Base-by-base conservation (phyloP, 2,797 vertebrate genomes). In the Hydrophis major region DNA sequence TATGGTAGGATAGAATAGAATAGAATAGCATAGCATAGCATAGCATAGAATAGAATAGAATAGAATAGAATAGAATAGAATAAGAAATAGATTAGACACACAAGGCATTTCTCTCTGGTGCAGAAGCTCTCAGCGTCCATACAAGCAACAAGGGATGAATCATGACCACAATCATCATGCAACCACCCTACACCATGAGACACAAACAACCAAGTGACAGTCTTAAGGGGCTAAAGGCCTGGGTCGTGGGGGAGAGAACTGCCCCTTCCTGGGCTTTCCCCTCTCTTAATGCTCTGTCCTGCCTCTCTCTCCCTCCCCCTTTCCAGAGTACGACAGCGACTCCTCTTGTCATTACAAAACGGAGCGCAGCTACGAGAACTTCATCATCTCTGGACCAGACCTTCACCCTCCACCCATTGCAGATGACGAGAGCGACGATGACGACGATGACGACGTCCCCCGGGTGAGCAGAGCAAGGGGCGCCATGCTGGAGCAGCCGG, bases 341-440 rank as follows among this genome's bases (percentile, higher is more conserved):
- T 98, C 98, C 2, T 99, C 99, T 3, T 99, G 99, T 95, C 98
- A 98, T 96, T 99, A 99, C 91, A 99, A 99, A 97, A 98, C 99
- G 74, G 99, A 99, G 92, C 97, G 99, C 92, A 99, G 99, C 97
- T 99, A 99, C 57, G 99, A 99, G 96, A 99, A 99, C 96, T 98
- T 99, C 90, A 98, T 99, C 95, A 99, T 99, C 1, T 99, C 99
- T 0, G 99, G 99, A 8, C 99, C 99, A 0, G 98, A 99, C 93
- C 98, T 99, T 37, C 99, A 99, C 90, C 99, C 98, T 0, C 98
- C 98, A 50, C 98, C 99, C 16, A 98, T 99, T 32, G 98, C 99
- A 55, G 99, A 99, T 89, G 99, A 99, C 60, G 99, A 99, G 95
- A 99, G 99, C 22, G 99, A 99, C 60, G 99, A 99, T 0, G 99